Conservation (phyloP, 2,797 vertebrate genomes). For the Schizopygopsis pylzovi region DNA sequence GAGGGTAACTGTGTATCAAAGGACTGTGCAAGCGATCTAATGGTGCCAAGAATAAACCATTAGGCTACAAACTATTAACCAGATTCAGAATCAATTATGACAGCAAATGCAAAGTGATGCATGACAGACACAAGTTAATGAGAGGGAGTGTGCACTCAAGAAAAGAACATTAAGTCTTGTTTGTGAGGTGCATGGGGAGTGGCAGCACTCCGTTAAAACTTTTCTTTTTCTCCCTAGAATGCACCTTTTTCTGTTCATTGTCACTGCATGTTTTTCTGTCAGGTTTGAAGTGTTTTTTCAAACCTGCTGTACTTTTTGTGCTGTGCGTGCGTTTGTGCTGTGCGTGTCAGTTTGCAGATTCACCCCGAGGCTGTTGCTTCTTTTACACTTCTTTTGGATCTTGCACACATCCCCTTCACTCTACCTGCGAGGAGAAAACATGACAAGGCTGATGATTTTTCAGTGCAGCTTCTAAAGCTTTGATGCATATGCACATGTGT, state of each 20-base stretch:
- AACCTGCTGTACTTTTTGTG: constrained; percentile 3
- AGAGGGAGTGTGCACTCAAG: constrained; percentile 14
- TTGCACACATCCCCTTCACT: not conserved
- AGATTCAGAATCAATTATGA: not conserved
- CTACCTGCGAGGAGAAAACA: not conserved
- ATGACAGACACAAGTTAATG: not conserved
- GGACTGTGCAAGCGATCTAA: not conserved
- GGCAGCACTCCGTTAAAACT: not conserved
- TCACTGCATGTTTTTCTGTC: not conserved
- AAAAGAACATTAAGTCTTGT: constrained; percentile 25
- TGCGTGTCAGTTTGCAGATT: constrained; percentile 17
- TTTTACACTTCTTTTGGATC: not conserved
- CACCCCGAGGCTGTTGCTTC: constrained; percentile 29
- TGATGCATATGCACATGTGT: not conserved
- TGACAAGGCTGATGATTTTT: constrained; percentile 49
- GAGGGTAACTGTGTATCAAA: not conserved
- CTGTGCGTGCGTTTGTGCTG: too few relatives aligned
- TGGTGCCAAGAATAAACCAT: not conserved
- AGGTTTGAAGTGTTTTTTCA: not conserved
- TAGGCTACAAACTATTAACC: not conserved
- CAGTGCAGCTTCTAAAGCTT: not conserved
- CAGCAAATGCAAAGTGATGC: not conserved
- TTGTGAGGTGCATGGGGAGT: not conserved
- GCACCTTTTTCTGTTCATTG: not conserved
- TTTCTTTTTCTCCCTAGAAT: not conserved